A percentile compares a stretch with the other conserved stretches of the same genome.
These are phyloP conservation scores for Alaudala cheleensis DNA, from an alignment of 2,113 vertebrate species.

Conservation along the genomic window DNA sequence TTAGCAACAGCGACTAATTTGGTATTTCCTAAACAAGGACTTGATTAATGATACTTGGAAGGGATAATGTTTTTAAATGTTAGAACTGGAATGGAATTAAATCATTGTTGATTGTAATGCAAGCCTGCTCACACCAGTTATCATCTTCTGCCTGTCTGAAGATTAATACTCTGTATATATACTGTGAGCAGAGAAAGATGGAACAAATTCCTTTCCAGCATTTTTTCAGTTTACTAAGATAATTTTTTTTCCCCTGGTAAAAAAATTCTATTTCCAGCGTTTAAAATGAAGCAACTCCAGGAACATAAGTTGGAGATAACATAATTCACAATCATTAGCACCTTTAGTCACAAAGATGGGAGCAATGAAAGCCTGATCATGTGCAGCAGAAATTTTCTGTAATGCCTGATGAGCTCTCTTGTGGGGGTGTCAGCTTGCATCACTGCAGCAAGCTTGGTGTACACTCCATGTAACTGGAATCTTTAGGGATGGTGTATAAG, in stretches of 20 bases:
- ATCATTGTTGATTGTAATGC: background rate
- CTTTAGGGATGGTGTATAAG: background rate
- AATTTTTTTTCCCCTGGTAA: background rate
- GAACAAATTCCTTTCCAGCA: slow-evolving; percentile 34
- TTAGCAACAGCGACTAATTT: slow-evolving; percentile 13
- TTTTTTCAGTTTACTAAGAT: slow-evolving; percentile 3
- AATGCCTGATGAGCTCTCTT: background rate
- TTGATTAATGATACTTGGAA: slow-evolving; percentile 62
- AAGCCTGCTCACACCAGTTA: slow-evolving; percentile 49
- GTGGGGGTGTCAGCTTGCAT: background rate
- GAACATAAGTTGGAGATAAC: background rate
- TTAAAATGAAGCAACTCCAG: background rate
- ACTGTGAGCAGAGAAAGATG: background rate
- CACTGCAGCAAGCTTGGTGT: background rate
- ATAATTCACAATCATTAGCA: background rate
- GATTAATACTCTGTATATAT: slow-evolving; percentile 50
- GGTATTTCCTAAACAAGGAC: slow-evolving; percentile 53
- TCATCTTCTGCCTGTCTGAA: slow-evolving; percentile 5
- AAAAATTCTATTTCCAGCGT: background rate
- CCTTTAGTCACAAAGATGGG: background rate
- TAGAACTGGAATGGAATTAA: slow-evolving; percentile 37
- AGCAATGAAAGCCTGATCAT: background rate
- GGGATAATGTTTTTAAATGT: slow-evolving; percentile 35
- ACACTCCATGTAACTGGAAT: background rate
- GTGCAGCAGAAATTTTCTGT: background rate